Evolutionary conservation across 2,888 invertebrate species (phyloP), one percentile per base, ranked within the genome.

Genomic region (Lasioglossum pauxillum): DNA sequence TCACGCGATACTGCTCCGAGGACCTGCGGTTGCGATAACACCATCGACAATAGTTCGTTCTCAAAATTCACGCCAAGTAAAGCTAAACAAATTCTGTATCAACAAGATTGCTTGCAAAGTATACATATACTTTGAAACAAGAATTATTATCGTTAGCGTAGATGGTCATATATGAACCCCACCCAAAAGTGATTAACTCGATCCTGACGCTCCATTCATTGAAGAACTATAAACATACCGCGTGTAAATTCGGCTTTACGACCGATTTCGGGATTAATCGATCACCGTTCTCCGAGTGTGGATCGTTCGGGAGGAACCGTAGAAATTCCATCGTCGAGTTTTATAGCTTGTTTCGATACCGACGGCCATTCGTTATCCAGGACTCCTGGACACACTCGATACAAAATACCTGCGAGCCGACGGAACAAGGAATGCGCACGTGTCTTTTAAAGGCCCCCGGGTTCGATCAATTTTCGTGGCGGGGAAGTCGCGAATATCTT

Each of bases 1-100:
- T 87, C 87, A 79, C 75, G 80, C 84, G 88, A 90, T 87, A 88
- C 60, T 88, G 77, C 80, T 87, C 89, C 89, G 84, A 72, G 76
- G 84, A 81, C 81, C 83, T 78, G 85, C 80, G 38, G 78, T 75
- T 44, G 78, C 84, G 90, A 90, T 90, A 90, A 86, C 85, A 77
- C 79, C 74, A 84, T 77, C 67, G 81, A 85, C 87, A 71, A 84
- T 79, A 38, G 46, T 79, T 78, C 27, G 35, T 79, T 75, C 53
- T 64, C 27, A 27, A 41, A 38, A 49, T 49, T 49, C 44, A n/a
- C 14, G 23, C 35, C 53, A 23, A 35, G 31, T 31, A 53, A 23
- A 49, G 7, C 23, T 2, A 8, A 49, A 49, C 49, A 1, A 23
- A 8, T 8, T 8, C 23, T 2, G 19, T 49, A 19, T 49, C 19